phyloP scores from a whole-genome alignment of 2,113 vertebrate species.

The Psittacula cyanocephala region DNA sequence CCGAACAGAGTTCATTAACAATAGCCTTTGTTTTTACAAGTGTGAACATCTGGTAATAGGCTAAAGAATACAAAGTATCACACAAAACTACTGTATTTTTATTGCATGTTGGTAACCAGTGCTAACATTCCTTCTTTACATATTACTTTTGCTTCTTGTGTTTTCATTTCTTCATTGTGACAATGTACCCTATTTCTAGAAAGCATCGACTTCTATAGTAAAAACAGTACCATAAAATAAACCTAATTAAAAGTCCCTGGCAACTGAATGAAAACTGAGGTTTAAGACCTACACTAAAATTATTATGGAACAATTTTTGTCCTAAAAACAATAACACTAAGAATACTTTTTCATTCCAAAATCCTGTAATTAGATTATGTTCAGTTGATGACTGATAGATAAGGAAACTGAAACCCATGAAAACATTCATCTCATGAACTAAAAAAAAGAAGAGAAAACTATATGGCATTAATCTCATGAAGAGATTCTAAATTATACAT shows the following conservation, averaged over 20 bases:
- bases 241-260: not conserved
- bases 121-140: not conserved
- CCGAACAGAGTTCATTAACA: not conserved
- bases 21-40: not conserved
- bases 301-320: not conserved
- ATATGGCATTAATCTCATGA: conserved; percentile 1
- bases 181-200: not conserved
- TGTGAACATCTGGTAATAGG: not conserved
- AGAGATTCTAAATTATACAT: conserved; percentile 52
- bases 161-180: not conserved
- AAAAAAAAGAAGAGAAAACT: not conserved
- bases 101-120: not conserved
- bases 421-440: not conserved
- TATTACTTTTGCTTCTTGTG: not conserved
- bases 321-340: not conserved
- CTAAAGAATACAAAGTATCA: not conserved
- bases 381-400: not conserved
- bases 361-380: not conserved
- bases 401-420: not conserved
- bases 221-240: not conserved
- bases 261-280: not conserved
- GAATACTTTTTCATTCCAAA: not conserved
- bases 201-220: not conserved
- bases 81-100: not conserved
- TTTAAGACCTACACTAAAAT: not conserved